These are phyloP conservation scores for Atopsyche davidsoni DNA, from an alignment of 1,140 invertebrate species.

Conservation along the genomic window DNA sequence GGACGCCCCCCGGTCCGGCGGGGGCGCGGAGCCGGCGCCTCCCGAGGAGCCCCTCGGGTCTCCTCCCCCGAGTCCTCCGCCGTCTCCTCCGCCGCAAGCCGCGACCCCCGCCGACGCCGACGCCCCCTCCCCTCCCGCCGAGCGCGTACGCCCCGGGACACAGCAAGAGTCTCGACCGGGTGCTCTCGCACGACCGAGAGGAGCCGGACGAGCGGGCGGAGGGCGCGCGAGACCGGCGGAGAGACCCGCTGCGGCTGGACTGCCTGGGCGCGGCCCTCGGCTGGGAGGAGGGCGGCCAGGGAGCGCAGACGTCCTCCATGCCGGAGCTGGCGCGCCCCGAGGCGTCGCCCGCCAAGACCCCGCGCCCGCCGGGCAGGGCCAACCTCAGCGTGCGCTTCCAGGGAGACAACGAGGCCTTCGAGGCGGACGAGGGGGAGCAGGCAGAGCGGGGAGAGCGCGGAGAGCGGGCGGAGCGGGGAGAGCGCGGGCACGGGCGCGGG, in stretches of 20 bases:
- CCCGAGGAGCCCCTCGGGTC: slow-evolving; percentile 12
- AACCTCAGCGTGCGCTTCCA: slow-evolving; percentile 58
- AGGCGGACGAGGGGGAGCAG: slow-evolving; percentile 42
- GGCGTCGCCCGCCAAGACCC: slow-evolving; percentile 33
- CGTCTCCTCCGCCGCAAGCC: slow-evolving; percentile 32
- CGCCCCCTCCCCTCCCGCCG: slow-evolving; percentile 13
- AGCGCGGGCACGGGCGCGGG: slow-evolving; percentile 4
- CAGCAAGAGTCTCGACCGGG: slow-evolving; percentile 50
- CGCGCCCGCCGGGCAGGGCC: slow-evolving; percentile 31
- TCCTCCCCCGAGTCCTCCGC: slow-evolving; percentile 42
- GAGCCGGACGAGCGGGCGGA: slow-evolving; percentile 50
- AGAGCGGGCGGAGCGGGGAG: too few species aligned
- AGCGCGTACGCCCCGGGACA: slow-evolving; percentile 13
- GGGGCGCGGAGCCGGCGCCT: slow-evolving; percentile 46
- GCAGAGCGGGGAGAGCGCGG: slow-evolving; percentile 28
- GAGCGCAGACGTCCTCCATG: slow-evolving; percentile 58
- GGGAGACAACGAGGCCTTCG: slow-evolving; percentile 54
- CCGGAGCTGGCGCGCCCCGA: slow-evolving; percentile 51
- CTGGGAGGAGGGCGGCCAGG: slow-evolving; percentile 27
- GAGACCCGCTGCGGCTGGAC: slow-evolving; percentile 53
- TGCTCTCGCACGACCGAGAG: slow-evolving; percentile 55
- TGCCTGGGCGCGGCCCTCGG: slow-evolving; percentile 28
- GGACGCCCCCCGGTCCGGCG: slow-evolving; percentile 46
- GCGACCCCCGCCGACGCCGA: slow-evolving; percentile 9
- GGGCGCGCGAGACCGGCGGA: slow-evolving; percentile 47